Evolutionary conservation across 2,888 invertebrate genomes (phyloP).

Genomic region (Caenorhabditis becei): DNA sequence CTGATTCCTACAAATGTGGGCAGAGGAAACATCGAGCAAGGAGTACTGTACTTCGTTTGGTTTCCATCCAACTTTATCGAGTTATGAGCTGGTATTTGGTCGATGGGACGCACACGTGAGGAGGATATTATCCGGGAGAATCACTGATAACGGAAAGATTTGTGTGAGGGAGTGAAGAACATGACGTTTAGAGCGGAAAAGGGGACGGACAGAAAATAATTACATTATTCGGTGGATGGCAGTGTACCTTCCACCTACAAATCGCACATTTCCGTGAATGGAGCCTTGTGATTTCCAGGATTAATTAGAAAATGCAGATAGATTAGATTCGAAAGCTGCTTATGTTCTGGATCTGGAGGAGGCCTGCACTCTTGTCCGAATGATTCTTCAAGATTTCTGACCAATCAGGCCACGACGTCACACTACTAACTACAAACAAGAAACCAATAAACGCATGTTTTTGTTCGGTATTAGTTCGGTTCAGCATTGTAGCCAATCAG

Average conservation of each 20-base stretch:
- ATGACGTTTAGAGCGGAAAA: not conserved
- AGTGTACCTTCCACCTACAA: constrained; percentile 2
- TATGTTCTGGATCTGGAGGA: not conserved
- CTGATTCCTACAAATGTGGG: no score
- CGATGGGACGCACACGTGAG: no score
- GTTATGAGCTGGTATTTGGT: no score
- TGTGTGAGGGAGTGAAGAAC: not conserved
- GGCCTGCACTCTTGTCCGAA: not conserved
- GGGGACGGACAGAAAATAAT: not conserved
- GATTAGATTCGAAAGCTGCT: constrained; percentile 20
- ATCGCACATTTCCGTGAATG: not conserved
- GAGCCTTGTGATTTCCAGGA: not conserved
- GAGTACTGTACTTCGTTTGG: no score
- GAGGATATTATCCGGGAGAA: constrained; percentile 3
- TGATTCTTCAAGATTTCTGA: not conserved
- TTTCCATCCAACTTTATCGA: no score
- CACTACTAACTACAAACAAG: not conserved
- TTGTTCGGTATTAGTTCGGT: not conserved
- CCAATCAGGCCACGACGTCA: not conserved
- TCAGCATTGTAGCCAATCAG: no score
- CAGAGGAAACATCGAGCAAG: no score
- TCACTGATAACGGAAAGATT: not conserved
- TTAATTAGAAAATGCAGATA: constrained; percentile 12
- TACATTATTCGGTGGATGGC: not conserved
- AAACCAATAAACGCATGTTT: not conserved